Percentiles rank a stretch among this genome's conserved stretches.
Conservation (phyloP, 2,888 invertebrate genomes). For the Mythimna albipuncta region DNA sequence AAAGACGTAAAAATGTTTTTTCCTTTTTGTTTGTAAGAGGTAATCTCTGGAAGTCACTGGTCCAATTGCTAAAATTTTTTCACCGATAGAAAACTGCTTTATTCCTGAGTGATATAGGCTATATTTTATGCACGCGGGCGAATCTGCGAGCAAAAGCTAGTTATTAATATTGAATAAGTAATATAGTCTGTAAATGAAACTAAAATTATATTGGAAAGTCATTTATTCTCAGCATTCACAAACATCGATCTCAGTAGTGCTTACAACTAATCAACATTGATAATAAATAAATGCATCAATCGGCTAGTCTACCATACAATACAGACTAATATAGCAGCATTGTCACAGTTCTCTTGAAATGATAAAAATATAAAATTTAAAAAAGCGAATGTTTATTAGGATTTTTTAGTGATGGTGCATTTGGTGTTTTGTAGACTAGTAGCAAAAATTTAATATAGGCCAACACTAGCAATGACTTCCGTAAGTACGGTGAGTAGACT, state of each 20-base stretch:
- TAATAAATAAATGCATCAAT: conserved; percentile 50
- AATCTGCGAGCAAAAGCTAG: too few relatives aligned
- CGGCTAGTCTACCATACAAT: neutral
- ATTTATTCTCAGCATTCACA: conserved; percentile 56
- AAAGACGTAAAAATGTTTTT: too few relatives aligned
- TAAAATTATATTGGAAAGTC: conserved; percentile 32
- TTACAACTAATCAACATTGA: conserved; percentile 66
- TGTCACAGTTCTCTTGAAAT: neutral
- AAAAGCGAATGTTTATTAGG: neutral
- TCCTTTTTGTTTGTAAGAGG: too few relatives aligned
- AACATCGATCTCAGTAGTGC: conserved; percentile 50
- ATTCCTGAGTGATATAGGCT: too few relatives aligned
- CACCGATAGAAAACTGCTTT: too few relatives aligned
- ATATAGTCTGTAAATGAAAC: neutral
- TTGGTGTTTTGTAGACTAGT: neutral
- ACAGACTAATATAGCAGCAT: neutral
- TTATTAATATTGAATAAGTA: too few relatives aligned
- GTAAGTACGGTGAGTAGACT: too few relatives aligned
- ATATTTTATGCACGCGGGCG: too few relatives aligned
- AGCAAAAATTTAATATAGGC: neutral
- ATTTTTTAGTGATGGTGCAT: too few relatives aligned
- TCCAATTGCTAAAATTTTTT: too few relatives aligned
- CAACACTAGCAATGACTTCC: too few relatives aligned
- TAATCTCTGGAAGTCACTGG: too few relatives aligned
- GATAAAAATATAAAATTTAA: neutral